Evolutionary conservation across 2,113 vertebrate genomes (phyloP), one percentile per base, ranked within the genome.

Genomic region (Lethenteron camtschaticum): DNA sequence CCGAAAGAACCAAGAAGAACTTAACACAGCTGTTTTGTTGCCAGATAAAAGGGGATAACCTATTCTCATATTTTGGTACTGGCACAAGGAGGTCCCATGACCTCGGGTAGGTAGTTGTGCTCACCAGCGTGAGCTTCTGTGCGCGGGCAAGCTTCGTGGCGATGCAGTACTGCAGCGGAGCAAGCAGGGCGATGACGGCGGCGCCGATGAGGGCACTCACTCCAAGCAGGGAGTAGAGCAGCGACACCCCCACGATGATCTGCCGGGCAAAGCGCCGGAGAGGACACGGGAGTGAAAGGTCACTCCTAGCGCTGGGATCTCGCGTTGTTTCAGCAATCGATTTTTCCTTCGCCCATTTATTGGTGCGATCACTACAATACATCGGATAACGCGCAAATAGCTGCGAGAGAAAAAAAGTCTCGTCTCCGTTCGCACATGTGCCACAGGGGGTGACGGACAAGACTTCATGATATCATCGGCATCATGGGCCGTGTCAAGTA

Each of bases 201-300:
- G 94, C 90, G 9, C 94, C 94, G 0, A 99, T 83, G 76, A 99
- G 70, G 0, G 94, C 90, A 0, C 90, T 96, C 2, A 57, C 72
- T 10, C 84, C 86, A 1, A 99, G 75, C 9, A 94, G 72, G 41
- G 90, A 80, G 69, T 94, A 85, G 2, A 99, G 84, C 57, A 99
- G 82, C 72, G 96, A 89, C 69, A 99, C 90, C 1, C 94, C 94
- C 94, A 99, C 95, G 74, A 96, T 88, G 69, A 99, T 94, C 94
- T 99, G 75, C n/a, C 58, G 10, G 41, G 41, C 41, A 41, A 41
- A 41, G 41, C 41, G 6, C 41, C 41, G 41, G 41, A 14, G n/a
- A 56, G 12, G 20, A 2, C 10, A 9, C 24, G 16, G 16, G 7
- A 58, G 56, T 41, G 8, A 55, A 12, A 56, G 55, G 3, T n/a